Evolutionary conservation across 1,140 invertebrate species (phyloP), one percentile per base, ranked within the genome.

Genomic region (Lucilia cuprina): DNA sequence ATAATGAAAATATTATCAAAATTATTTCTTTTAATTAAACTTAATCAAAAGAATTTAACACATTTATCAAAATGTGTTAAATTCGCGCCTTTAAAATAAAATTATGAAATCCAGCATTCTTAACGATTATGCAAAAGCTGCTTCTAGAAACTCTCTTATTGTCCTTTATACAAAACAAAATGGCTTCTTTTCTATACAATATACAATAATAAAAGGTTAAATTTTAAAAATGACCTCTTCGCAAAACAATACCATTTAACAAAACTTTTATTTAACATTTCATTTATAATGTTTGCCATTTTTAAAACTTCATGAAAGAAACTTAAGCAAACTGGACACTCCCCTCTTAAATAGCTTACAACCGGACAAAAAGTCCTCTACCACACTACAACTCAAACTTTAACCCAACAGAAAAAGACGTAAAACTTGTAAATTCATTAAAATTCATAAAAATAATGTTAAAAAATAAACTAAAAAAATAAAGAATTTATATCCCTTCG

Each of bases 151-250:
- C 25, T 30, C 25, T 2, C 25, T 1, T 30, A 30, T 30, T 30
- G 25, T 30, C 25, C 25, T 30, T 30, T 30, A 30, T 55, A 17
- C 17, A 55, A 70, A 70, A 70, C n/a, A 70, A 70, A 70, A 70
- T 70, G 65, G 65, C 65, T n/a, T 25, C n/a, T 19, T 19, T 14
- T 17, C 12, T 55, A 55, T 12, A n/a, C n/a, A 55, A 55, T n/a
- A 55, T 55, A 55, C 65, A 70, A 21, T 70, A 10, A 21, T 21
- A 80, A 80, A 49, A 49, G 77, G 77, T 80, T 49, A 80, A 80
- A 80, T 19, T 80, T 80, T 80, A 19, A 80, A 80, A 50, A 80
- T 80, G 77, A 80, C 77, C 77, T 80, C 41, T 80, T 70, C n/a
- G 77, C 35, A 14, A 80, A 13, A 49, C 41, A 50, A 49, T 21